phyloP scores from a whole-genome alignment of 2,113 vertebrate species.

The Dicrurus megarhynchus region DNA sequence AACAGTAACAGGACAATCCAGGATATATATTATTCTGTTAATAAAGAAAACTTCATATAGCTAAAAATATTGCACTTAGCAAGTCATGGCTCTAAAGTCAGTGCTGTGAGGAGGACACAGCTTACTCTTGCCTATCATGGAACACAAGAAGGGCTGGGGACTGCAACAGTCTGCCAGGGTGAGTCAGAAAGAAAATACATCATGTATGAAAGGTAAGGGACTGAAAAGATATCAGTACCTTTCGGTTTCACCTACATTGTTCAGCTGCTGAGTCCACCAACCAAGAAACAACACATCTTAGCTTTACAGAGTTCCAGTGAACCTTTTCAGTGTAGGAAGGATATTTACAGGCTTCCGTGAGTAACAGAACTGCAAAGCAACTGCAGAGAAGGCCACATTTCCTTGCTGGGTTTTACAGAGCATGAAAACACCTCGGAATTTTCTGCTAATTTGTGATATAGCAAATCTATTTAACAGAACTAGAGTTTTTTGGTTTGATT shows the following conservation, averaged over 20 bases:
- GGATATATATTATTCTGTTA: neutral
- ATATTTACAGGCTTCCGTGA: neutral
- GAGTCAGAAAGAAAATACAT: neutral
- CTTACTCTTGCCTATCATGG: neutral
- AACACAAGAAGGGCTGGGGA: neutral
- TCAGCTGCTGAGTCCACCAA: neutral
- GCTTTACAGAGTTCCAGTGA: neutral
- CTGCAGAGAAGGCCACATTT: neutral
- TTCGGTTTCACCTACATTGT: neutral
- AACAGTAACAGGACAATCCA: neutral
- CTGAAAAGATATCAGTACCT: neutral
- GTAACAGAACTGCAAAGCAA: neutral
- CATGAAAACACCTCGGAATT: neutral
- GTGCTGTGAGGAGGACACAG: neutral
- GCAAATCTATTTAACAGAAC: neutral
- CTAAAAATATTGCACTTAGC: neutral
- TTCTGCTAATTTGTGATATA: neutral
- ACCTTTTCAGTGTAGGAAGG: neutral
- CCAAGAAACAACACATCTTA: fast-evolving
- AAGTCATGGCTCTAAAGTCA: neutral
- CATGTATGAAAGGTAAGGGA: neutral
- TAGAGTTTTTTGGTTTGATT: neutral
- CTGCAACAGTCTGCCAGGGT: neutral
- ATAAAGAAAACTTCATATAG: neutral
- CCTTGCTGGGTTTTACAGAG: neutral